These are phyloP conservation scores for Vidua macroura DNA, from an alignment of 2,113 vertebrate genomes.

Conservation along the genomic window DNA sequence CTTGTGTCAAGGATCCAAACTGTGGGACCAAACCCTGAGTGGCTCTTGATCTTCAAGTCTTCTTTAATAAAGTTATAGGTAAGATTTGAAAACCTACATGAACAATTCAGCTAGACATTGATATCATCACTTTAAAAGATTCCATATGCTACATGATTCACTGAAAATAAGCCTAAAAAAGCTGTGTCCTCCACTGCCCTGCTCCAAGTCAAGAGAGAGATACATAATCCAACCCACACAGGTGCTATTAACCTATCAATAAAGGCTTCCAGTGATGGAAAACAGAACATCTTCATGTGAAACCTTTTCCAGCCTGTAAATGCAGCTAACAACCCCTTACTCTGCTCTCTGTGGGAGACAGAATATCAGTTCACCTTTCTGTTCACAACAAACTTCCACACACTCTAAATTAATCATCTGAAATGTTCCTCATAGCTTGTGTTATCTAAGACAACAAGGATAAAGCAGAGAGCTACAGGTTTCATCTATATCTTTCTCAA, in stretches of 20 bases:
- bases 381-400: not conserved
- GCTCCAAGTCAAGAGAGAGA: not conserved
- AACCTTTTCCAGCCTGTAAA: not conserved
- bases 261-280: not conserved
- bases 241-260: not conserved
- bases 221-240: not conserved
- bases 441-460: not conserved
- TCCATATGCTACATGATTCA: not conserved
- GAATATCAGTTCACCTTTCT: not conserved
- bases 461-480: not conserved
- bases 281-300: not conserved
- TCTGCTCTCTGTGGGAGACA: not conserved
- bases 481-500: not conserved
- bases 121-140: not conserved
- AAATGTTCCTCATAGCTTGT: not conserved
- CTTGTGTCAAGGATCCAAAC: not conserved
- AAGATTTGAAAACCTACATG: not conserved
- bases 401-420: not conserved
- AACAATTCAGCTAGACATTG: not conserved
- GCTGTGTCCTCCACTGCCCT: not conserved
- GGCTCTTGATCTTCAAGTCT: not conserved
- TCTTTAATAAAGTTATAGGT: not conserved
- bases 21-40: not conserved
- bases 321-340: not conserved
- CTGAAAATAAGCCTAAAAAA: not conserved